Conservation (phyloP, 2,888 invertebrate species). For the Crematogaster levior region DNA sequence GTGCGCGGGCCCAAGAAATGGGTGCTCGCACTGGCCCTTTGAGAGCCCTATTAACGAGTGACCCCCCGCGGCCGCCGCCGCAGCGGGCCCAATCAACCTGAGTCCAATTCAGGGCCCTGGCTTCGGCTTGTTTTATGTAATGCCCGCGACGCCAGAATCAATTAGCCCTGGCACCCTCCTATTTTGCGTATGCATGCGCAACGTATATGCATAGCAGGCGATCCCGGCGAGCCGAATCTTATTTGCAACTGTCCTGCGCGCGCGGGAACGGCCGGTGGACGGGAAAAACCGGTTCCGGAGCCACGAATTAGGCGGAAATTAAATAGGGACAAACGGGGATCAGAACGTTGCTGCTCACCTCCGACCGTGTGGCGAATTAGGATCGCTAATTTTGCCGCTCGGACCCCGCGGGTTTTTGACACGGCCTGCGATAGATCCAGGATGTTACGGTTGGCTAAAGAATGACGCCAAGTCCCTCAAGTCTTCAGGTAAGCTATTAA, state of each 20-base stretch:
- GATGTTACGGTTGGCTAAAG: background rate
- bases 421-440: constrained; percentile 6
- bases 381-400: constrained; percentile 42
- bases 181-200: constrained; percentile 76
- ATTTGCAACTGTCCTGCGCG: constrained; percentile 71
- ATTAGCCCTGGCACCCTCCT: constrained; percentile 79
- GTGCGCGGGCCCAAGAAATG: constrained; percentile 64
- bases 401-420: constrained; percentile 50
- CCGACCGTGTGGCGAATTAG: constrained; percentile 56
- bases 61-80: constrained; percentile 79
- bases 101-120: constrained; percentile 70
- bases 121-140: constrained; percentile 80
- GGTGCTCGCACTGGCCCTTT: constrained; percentile 73
- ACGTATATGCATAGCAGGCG: constrained; percentile 63
- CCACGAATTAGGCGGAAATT: constrained; percentile 74
- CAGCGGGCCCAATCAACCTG: constrained; percentile 78
- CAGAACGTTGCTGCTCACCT: constrained; percentile 50
- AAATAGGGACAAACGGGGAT: constrained; percentile 71
- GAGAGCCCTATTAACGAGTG: constrained; percentile 81
- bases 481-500: constrained; percentile 9
- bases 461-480: constrained; percentile 1
- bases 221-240: constrained; percentile 65
- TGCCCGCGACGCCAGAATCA: constrained; percentile 80
- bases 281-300: constrained; percentile 73
- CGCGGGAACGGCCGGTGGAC: constrained; percentile 58